A percentile compares a stretch with the other conserved stretches of the same genome.
Conservation (phyloP, 2,113 vertebrate genomes). For the Melierax canorus region DNA sequence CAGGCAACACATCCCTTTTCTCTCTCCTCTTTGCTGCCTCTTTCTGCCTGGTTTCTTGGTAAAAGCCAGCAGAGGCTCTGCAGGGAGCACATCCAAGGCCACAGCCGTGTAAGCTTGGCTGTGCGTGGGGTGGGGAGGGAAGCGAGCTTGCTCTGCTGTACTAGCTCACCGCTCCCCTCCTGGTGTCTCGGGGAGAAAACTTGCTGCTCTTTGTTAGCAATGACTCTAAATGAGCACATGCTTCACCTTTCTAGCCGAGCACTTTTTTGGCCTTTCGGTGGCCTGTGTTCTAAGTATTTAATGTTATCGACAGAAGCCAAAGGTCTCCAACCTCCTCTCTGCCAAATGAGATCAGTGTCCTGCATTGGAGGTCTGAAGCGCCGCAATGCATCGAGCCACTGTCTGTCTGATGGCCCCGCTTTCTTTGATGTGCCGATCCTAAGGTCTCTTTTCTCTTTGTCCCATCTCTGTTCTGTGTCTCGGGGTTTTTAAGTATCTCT, state of each 20-base stretch:
- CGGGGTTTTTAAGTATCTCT: neutral
- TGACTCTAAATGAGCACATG: neutral
- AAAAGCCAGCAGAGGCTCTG: neutral
- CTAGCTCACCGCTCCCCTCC: neutral
- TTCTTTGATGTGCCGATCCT: neutral
- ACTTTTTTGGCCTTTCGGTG: neutral
- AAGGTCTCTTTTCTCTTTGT: neutral
- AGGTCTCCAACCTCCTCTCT: neutral
- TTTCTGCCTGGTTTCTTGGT: neutral
- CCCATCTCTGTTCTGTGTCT: neutral
- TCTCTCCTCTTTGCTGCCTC: neutral
- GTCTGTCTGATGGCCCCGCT: neutral
- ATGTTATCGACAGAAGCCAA: neutral
- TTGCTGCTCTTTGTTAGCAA: neutral
- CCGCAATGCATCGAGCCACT: neutral
- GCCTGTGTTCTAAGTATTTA: neutral
- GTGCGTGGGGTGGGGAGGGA: rapidly evolving
- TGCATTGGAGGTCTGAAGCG: neutral
- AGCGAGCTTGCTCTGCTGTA: neutral
- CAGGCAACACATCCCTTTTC: neutral
- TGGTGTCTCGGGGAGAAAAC: neutral
- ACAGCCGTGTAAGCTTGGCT: neutral
- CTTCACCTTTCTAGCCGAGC: neutral
- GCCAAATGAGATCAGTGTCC: neutral
- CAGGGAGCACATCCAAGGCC: neutral